Evolutionary conservation across 2,113 vertebrate genomes (phyloP), one percentile per base, ranked within the genome.

Genomic region (Dasyornis broadbenti): DNA sequence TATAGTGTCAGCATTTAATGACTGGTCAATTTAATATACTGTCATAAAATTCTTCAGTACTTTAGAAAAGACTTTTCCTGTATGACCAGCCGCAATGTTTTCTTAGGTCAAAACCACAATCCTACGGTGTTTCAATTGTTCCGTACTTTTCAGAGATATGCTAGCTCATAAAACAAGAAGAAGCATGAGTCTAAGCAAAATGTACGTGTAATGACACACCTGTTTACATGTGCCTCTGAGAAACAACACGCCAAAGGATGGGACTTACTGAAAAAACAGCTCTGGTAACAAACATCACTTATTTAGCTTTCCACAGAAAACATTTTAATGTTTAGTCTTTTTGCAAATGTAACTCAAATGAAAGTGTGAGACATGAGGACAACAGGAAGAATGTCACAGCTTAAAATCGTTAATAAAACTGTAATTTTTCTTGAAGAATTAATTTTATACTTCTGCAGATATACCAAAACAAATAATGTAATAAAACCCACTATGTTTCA

Each of bases 1-100:
- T 96, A 79, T 40, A 61, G 4, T 88, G 82, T 88, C 87, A 87
- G 31, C 49, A 85, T 76, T 89, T 91, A 85, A 90, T 65, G 63
- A 80, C 11, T 50, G 21, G 27, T 75, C 64, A 84, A 82, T 89
- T 64, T 95, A 80, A 89, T 84, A 75, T 60, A 86, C 37, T 56
- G 52, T 86, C 69, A n/a, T n/a, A n/a, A n/a, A n/a, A n/a, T n/a
- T n/a, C n/a, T n/a, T n/a, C n/a, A n/a, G 7, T 53, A 76, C 89
- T 92, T 94, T 82, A 65, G 47, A 42, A 85, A 68, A 30, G 27
- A 49, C 28, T 89, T 91, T 89, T 84, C n/a, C 20, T 89, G 22
- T 72, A 64, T 26, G 45, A 89, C 27, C 57, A 79, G 26, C 18
- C 89, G 82, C 53, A 60, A 82, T 37, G 5, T 68, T 89, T 94